Percentiles rank a stretch among this genome's conserved stretches.
phyloP scores from a whole-genome alignment of 2,888 invertebrate genomes.

The Napeogenes sylphis region DNA sequence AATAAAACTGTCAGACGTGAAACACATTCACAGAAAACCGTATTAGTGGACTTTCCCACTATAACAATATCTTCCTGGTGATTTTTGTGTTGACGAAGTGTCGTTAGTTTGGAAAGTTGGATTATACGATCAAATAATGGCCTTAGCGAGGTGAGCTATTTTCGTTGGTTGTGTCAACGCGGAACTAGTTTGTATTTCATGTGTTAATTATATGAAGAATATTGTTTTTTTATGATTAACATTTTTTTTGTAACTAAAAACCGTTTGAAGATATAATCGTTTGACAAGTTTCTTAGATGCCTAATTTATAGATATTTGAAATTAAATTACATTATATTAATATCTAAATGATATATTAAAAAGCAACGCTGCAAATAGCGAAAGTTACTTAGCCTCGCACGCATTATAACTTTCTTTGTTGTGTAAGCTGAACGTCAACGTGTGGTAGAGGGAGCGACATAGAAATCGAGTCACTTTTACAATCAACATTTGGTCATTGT shows the following conservation, averaged over 20 bases:
- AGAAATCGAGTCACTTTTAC: slow-evolving; percentile 71
- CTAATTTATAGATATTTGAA: slow-evolving; percentile 3
- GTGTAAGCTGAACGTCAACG: slow-evolving; percentile 71
- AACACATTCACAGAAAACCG: slow-evolving; percentile 59
- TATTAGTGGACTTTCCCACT: slow-evolving; percentile 53
- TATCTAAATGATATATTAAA: slow-evolving; percentile 14
- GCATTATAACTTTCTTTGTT: slow-evolving; percentile 75
- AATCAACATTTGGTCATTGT: slow-evolving; percentile 37
- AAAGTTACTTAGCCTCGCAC: slow-evolving; percentile 70
- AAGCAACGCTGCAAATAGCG: slow-evolving; percentile 60
- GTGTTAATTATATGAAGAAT: slow-evolving; percentile 63
- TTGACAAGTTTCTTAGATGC: not conserved
- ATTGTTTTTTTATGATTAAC: slow-evolving; percentile 37
- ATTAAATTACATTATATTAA: slow-evolving; percentile 4
- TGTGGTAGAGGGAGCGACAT: slow-evolving; percentile 69
- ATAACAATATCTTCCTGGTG: slow-evolving; percentile 49
- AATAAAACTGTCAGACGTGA: slow-evolving; percentile 77
- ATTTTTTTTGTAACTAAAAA: not conserved
- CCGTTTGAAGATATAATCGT: no score
- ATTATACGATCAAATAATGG: slow-evolving; percentile 76
- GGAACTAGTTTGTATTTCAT: slow-evolving; percentile 73
- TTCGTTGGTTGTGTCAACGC: slow-evolving; percentile 75
- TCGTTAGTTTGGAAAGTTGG: slow-evolving; percentile 71
- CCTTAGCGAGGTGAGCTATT: slow-evolving; percentile 78
- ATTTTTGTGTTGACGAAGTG: slow-evolving; percentile 65